Conservation (phyloP, 2,113 vertebrate genomes). For the Dinomys branickii region DNA sequence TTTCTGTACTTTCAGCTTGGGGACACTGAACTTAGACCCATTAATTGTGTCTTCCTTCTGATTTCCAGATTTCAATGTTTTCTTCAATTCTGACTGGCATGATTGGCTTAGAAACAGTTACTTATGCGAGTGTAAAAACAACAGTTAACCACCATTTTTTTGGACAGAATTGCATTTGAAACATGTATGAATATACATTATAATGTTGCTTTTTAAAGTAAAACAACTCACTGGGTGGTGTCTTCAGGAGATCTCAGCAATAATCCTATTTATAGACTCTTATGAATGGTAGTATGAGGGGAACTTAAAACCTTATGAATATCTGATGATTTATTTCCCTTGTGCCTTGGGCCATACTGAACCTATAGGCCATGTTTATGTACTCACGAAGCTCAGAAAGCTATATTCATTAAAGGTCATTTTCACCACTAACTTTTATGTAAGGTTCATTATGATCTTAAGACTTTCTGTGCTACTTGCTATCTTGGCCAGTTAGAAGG, state of each 20-base stretch:
- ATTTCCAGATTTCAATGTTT: not conserved
- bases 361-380: not conserved
- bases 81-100: not conserved
- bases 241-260: not conserved
- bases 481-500: not conserved
- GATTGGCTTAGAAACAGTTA: not conserved
- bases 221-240: not conserved
- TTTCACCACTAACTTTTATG: not conserved
- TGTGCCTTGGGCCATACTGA: not conserved
- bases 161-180: not conserved
- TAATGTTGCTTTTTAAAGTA: not conserved
- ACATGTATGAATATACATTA: not conserved
- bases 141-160: not conserved
- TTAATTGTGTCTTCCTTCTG: not conserved
- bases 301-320: not conserved
- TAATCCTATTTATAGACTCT: not conserved
- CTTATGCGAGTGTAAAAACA: not conserved
- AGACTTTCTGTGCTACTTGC: not conserved
- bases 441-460: not conserved
- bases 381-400: not conserved
- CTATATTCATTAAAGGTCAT: not conserved
- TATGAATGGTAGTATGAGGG: not conserved
- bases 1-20: not conserved
- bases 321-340: not conserved
- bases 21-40: not conserved